These are phyloP conservation scores for Oophaga sylvatica DNA, from an alignment of 2,797 vertebrate genomes.

Conservation along the genomic window DNA sequence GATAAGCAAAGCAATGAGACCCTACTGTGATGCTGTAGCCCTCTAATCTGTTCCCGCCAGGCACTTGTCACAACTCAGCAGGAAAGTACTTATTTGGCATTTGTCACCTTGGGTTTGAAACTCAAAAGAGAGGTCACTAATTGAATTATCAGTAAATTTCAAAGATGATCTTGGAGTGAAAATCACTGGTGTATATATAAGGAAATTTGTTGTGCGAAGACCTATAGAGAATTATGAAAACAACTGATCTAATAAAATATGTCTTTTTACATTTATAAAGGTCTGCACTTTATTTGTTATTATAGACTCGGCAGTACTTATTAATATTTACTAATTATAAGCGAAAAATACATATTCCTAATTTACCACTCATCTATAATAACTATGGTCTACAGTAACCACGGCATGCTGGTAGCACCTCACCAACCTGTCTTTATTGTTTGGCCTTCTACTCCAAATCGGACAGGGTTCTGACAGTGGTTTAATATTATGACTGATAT, in stretches of 20 bases:
- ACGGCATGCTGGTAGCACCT: no score
- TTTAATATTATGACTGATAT: no score
- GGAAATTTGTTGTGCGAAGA: neutral
- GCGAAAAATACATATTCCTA: neutral
- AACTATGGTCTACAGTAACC: neutral
- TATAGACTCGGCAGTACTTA: neutral
- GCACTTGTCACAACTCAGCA: conserved; percentile 53
- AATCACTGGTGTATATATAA: conserved; percentile 2
- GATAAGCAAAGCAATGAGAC: conserved; percentile 36
- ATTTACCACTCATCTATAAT: neutral
- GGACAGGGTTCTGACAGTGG: no score
- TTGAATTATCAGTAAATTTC: conserved; percentile 54
- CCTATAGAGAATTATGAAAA: neutral
- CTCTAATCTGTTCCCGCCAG: conserved; percentile 47
- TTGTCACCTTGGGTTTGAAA: conserved; percentile 50
- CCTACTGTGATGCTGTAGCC: conserved; percentile 48
- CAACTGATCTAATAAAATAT: neutral
- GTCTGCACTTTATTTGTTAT: neutral
- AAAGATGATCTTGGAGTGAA: conserved; percentile 31
- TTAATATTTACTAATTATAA: neutral
- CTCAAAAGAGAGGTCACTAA: conserved; percentile 57
- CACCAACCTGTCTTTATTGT: no score
- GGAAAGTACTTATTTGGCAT: conserved; percentile 58
- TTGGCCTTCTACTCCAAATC: no score
- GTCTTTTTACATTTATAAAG: neutral